Evolutionary conservation across 1,140 invertebrate genomes (phyloP).

Genomic region (Oncopodura yosiiana): DNA sequence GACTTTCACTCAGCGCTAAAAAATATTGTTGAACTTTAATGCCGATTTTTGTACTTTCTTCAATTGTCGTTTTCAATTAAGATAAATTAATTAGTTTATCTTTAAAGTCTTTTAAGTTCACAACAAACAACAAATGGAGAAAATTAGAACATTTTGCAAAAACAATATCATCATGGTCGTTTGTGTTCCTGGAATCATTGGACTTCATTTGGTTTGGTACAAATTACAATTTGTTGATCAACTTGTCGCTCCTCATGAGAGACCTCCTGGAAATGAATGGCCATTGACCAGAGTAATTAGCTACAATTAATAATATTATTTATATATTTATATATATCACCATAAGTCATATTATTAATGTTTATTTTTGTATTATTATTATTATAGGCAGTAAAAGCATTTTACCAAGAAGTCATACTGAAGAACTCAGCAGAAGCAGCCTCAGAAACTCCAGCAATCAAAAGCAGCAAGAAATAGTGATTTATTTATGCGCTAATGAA

Average conservation of each 20-base stretch:
- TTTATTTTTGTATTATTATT: too few relatives aligned
- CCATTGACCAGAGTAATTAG: slow-evolving; percentile 15
- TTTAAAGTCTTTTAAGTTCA: neutral
- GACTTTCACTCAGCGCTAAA: neutral
- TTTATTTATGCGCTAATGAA: too few relatives aligned
- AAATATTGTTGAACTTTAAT: slow-evolving; percentile 2
- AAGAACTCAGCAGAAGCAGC: too few relatives aligned
- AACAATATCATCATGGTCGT: slow-evolving; percentile 3
- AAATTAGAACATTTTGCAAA: neutral
- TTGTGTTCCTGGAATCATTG: slow-evolving; percentile 2
- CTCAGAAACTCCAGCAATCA: too few relatives aligned
- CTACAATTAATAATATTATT: too few relatives aligned
- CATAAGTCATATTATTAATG: too few relatives aligned
- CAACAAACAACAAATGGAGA: neutral
- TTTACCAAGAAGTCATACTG: too few relatives aligned
- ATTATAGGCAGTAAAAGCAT: too few relatives aligned
- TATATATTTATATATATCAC: too few relatives aligned
- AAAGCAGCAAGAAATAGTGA: too few relatives aligned
- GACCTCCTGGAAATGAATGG: slow-evolving; percentile 2
- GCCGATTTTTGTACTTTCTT: neutral
- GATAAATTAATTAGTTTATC: slow-evolving; percentile 3
- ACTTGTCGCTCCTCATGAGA: slow-evolving; percentile 15
- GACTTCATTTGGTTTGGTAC: slow-evolving; percentile 9
- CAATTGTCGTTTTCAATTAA: slow-evolving; percentile 8
- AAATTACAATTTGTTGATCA: slow-evolving; percentile 13